Evolutionary conservation across 2,888 invertebrate species (phyloP), one percentile per base, ranked within the genome.

Genomic region (Agrenia bidenticulata): DNA sequence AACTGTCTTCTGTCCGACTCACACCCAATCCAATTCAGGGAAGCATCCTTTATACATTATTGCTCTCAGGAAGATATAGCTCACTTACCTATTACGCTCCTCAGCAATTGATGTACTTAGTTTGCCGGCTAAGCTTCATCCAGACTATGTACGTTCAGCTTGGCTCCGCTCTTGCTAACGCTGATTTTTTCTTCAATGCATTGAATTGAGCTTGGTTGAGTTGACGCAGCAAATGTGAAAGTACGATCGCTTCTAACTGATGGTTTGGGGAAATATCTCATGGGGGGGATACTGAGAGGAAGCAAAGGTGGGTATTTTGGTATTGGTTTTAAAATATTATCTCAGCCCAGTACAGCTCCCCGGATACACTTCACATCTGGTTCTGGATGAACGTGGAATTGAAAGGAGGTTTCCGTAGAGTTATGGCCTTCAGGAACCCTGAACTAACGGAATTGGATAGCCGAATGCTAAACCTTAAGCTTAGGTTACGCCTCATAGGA

Each of bases 1-100:
- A 56, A 58, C 61, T 69, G 68, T 51, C 51, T n/a, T 55, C 55
- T 26, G 19, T 37, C n/a, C 27, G 9, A n/a, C 55, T 55, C 32
- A 19, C 37, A 51, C 24, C 51, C 51, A 51, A 51, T 51, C 24
- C 51, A 51, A 51, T 51, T 15, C 23, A 23, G 23, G 45, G 15
- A 45, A 45, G 45, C 5, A 45, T 45, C 45, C 45, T 45, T 15
- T 45, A 45, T 32, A 32, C 32, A 32, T 32, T 32, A 32, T 32
- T 32, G 32, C 32, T 32, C 11, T 32, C 32, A 11, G 32, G 32
- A 11, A 11, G 32, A 11, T 32, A 32, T 32, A 32, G 32, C 32
- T 32, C 32, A 32, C 32, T 32, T 32, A 32, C 11, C 32, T 4
- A 11, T 7, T 32, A 11, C 5, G 32, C 11, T 32, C 4, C 11